Conservation (phyloP, 1,140 invertebrate genomes). For the Drosophila yakuba region DNA sequence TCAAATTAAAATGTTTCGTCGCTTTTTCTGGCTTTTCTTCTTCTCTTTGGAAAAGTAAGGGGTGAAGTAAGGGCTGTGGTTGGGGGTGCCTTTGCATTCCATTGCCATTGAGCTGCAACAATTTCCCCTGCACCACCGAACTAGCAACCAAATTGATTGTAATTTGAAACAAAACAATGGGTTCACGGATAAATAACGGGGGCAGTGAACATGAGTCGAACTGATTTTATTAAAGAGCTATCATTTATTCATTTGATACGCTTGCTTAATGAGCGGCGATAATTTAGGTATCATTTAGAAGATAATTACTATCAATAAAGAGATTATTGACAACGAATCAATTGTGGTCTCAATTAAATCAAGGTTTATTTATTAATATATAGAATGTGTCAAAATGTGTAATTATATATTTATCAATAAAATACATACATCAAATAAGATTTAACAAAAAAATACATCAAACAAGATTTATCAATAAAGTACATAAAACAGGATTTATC, state of each 20-base stretch:
- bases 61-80: not conserved
- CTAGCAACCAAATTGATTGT: slow-evolving; percentile 57
- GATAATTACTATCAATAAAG: too few relatives aligned
- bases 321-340: not conserved
- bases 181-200: not conserved
- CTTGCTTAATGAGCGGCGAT: not conserved
- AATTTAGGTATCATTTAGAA: too few relatives aligned
- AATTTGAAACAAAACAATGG: slow-evolving; percentile 47
- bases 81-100: slow-evolving; percentile 20
- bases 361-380: not conserved
- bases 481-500: too few relatives aligned
- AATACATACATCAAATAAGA: too few relatives aligned
- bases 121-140: slow-evolving; percentile 39
- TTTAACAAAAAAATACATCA: too few relatives aligned
- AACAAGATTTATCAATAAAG: too few relatives aligned
- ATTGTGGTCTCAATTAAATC: not conserved
- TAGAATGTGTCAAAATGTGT: too few relatives aligned
- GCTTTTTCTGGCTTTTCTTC: slow-evolving; percentile 19
- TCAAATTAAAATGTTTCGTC: slow-evolving; percentile 81
- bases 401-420: too few relatives aligned
- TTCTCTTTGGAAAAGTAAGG: not conserved
- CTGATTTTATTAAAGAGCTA: not conserved
- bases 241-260: too few relatives aligned
- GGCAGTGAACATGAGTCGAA: not conserved
- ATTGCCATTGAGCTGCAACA: slow-evolving; percentile 54